Base-by-base conservation (phyloP, 2,113 vertebrate genomes). In the Callorhinus ursinus region DNA sequence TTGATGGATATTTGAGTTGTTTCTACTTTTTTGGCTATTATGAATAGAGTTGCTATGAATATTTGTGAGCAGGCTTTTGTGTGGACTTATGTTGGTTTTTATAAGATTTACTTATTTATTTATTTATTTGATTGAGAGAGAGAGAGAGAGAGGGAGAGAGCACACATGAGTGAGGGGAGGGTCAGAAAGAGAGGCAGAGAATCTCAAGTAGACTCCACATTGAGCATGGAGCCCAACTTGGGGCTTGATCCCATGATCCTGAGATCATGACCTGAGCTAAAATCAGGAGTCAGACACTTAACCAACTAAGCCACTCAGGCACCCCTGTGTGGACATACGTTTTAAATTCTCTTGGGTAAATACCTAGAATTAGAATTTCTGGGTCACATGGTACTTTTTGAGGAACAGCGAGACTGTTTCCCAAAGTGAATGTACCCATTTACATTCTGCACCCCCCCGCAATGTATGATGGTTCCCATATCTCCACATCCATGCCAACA, bases 21-120 rank as follows among this genome's bases (percentile, higher is more conserved):
- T 97, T 76, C 74, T 57, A 63, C 7, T 79, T 94, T 97, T 46
- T 90, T 39, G 61, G 22, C 57, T 83, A 22, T 88, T 92, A 57
- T 77, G 21, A 83, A 79, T 42, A 94, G 79, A 65, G 14, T 21
- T 85, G 42, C 10, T 33, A 42, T 57, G 42, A 92, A 63, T 24
- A 95, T 85, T 85, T 55, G 11, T 96, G 61, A 97, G 39, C 14
- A 91, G 36, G 55, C 57, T 93, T 87, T 76, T 84, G 55, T 61
- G 33, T 91, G 61, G 59, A 46, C 14, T 79, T 67, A 65, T 33
- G 63, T 65, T 65, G 14, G 28, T 2, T 69, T 69, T 69, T 69
- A 69, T n/a, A n/a, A 65, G 13, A 65, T 33, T 65, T 33, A 65
- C 14, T 65, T n/a, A n/a, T 69, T n/a, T n/a, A n/a, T 19, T 69